Conservation (phyloP, 2,797 vertebrate species). For the Lutjanus argentimaculatus region DNA sequence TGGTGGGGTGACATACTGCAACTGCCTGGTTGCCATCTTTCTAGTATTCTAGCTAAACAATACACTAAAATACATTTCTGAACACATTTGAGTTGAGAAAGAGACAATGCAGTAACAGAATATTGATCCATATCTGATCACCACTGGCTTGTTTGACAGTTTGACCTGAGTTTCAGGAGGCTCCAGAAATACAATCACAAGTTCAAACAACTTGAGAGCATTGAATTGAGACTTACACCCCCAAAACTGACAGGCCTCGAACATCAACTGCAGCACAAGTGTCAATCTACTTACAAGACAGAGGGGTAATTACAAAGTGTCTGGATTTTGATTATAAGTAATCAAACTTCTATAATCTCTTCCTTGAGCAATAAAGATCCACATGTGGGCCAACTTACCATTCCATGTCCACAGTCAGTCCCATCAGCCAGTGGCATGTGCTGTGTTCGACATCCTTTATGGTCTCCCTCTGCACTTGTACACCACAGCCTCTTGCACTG, state of each 20-base stretch:
- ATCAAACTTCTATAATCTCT: not conserved
- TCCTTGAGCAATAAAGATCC: slow-evolving; percentile 6
- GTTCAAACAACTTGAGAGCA: not conserved
- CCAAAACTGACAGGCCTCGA: not conserved
- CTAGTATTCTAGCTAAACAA: no score
- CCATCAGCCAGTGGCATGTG: slow-evolving; percentile 98
- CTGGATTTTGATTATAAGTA: not conserved
- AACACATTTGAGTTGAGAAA: no score
- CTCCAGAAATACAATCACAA: no score
- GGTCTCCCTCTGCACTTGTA: slow-evolving; percentile 92
- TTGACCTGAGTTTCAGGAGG: no score
- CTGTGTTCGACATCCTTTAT: slow-evolving; percentile 95
- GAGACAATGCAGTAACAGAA: no score
- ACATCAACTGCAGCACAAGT: not conserved
- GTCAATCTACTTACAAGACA: no score
- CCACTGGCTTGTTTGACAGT: no score
- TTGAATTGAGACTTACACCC: not conserved
- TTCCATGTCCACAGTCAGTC: slow-evolving; percentile 93
- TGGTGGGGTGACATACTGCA: no score
- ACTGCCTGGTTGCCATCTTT: no score
- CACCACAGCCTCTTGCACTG: slow-evolving; percentile 98
- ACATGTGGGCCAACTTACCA: slow-evolving; percentile 87
- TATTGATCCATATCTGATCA: no score
- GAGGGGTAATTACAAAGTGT: not conserved
- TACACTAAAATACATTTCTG: no score